Evolutionary conservation across 2,113 vertebrate genomes (phyloP).

Genomic region (Calcarius ornatus): DNA sequence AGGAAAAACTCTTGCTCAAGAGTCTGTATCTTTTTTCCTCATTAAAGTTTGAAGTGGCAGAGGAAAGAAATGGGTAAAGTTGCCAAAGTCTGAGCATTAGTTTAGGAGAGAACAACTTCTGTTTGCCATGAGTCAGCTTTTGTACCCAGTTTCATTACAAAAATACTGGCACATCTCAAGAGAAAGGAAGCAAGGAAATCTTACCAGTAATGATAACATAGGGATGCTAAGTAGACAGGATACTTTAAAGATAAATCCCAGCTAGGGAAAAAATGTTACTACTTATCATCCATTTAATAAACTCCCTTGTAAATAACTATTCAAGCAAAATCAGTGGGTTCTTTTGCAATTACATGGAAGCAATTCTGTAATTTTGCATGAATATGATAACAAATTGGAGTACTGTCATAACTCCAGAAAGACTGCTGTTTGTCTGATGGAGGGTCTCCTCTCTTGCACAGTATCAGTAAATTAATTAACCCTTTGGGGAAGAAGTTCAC

Average conservation of each 20-base stretch:
- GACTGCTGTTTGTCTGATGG: not conserved
- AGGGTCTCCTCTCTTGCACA: not conserved
- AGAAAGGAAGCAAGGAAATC: not conserved
- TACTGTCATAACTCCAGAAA: not conserved
- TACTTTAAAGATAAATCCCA: not conserved
- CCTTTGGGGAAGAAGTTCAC: not conserved
- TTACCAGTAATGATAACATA: not conserved
- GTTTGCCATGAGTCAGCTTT: not conserved
- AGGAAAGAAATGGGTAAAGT: not conserved
- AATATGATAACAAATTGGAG: not conserved
- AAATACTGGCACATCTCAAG: not conserved
- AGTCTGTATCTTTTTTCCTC: not conserved
- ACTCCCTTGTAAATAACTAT: not conserved
- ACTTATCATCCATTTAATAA: not conserved
- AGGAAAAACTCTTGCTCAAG: not conserved
- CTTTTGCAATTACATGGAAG: not conserved
- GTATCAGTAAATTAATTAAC: not conserved
- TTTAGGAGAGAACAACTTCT: not conserved
- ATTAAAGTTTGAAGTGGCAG: not conserved
- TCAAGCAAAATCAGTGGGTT: not conserved
- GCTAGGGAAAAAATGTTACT: not conserved
- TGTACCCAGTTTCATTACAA: not conserved
- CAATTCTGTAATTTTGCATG: not conserved
- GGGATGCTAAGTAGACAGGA: not conserved
- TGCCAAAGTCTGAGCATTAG: not conserved